Evolutionary conservation across 2,797 vertebrate genomes (phyloP).

Genomic region (Lithobates pipiens): DNA sequence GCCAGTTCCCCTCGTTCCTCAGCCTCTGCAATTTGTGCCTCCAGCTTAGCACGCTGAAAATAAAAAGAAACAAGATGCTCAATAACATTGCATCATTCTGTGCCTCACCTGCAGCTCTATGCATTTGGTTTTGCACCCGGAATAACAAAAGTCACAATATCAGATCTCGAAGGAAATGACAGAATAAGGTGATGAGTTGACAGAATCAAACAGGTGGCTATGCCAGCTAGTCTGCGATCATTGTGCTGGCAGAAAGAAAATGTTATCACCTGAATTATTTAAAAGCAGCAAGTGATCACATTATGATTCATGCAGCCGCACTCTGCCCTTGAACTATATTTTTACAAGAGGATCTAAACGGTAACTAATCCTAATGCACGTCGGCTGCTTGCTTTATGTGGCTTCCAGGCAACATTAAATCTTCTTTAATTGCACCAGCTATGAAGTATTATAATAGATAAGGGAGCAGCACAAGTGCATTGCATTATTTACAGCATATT

Average conservation of each 20-base stretch:
- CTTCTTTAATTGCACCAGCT: conserved; percentile 53
- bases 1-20: conserved; percentile 70
- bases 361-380: conserved; percentile 65
- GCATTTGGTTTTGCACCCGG: background rate
- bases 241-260: background rate
- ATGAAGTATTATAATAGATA: conserved; percentile 20
- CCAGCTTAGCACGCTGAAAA: conserved; percentile 76
- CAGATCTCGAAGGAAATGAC: background rate
- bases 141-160: background rate
- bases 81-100: background rate
- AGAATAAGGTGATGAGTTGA: background rate
- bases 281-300: conserved; percentile 42
- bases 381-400: conserved; percentile 46
- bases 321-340: conserved; percentile 71
- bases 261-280: conserved; percentile 62
- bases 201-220: conserved; percentile 8
- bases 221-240: conserved; percentile 11
- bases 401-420: conserved; percentile 43
- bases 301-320: conserved; percentile 55
- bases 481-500: background rate
- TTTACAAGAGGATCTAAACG: conserved; percentile 55
- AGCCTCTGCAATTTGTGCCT: conserved; percentile 69
- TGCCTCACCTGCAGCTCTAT: background rate
- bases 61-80: background rate
- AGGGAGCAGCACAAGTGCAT: background rate